A percentile compares a stretch with the other conserved stretches of the same genome.
These are phyloP conservation scores for Eupelmus urozonus DNA, from an alignment of 2,888 invertebrate genomes.

Conservation along the genomic window DNA sequence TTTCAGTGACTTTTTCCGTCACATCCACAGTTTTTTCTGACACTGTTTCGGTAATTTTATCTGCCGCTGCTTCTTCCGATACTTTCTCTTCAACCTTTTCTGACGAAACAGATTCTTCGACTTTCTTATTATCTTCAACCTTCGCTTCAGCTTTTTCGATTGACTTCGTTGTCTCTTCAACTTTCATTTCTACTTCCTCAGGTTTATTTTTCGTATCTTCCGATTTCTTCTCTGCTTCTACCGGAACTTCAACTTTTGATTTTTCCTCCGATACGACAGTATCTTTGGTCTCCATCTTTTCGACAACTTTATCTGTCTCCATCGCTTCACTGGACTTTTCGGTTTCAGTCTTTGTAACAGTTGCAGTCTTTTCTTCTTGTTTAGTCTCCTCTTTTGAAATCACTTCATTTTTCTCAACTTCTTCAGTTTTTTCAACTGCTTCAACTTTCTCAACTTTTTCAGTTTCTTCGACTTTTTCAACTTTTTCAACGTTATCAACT, in stretches of 20 bases:
- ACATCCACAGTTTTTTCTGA: conserved; percentile 43
- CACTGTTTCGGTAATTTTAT: conserved; percentile 53
- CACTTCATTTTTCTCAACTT: conserved; percentile 57
- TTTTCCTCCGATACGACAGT: conserved; percentile 55
- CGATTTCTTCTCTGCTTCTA: conserved; percentile 61
- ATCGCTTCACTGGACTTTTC: conserved; percentile 62
- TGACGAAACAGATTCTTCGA: conserved; percentile 34
- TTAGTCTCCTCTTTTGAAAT: conserved; percentile 54
- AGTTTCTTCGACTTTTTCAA: conserved; percentile 45
- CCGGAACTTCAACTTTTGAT: conserved; percentile 55
- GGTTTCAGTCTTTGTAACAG: conserved; percentile 58
- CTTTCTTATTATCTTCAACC: conserved; percentile 62
- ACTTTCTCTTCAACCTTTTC: conserved; percentile 56
- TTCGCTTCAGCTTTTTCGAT: conserved; percentile 34
- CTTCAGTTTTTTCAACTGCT: conserved; percentile 44
- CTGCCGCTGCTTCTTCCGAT: conserved; percentile 57
- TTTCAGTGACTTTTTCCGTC: conserved; percentile 49
- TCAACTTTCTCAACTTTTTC: conserved; percentile 57
- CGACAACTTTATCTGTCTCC: conserved; percentile 52
- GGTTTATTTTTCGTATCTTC: conserved; percentile 53
- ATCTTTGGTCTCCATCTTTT: conserved; percentile 56
- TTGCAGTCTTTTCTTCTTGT: conserved; percentile 54
- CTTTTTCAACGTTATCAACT: conserved; percentile 17
- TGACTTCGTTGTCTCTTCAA: conserved; percentile 41
- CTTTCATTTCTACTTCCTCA: conserved; percentile 38